Conservation (phyloP, 2,797 vertebrate genomes). For the Oryzias dopingdopingensis region DNA sequence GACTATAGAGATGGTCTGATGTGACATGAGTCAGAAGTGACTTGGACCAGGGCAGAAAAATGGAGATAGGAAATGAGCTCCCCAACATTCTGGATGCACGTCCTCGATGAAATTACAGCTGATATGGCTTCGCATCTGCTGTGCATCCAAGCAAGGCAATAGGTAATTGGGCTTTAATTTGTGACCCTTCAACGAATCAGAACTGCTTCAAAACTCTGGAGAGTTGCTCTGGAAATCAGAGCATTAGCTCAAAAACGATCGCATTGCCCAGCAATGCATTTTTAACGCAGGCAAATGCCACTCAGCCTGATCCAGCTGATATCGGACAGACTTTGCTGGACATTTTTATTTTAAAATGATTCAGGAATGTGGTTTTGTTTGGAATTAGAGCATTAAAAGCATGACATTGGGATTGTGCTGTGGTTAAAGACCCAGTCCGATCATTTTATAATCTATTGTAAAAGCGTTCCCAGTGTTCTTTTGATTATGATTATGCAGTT, state of each 20-base stretch:
- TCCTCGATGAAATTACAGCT: slow-evolving; percentile 71
- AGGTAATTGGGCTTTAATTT: slow-evolving; percentile 77
- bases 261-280: slow-evolving; percentile 38
- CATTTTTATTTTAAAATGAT: neutral
- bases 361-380: no score
- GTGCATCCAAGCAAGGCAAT: slow-evolving; percentile 71
- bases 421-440: neutral
- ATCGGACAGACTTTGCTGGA: neutral
- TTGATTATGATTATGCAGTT: no score
- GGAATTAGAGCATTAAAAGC: slow-evolving; percentile 8
- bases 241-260: slow-evolving; percentile 59
- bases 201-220: slow-evolving; percentile 37
- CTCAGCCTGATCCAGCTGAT: slow-evolving; percentile 6
- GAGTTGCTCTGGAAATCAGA: slow-evolving; percentile 61
- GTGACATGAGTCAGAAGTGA: slow-evolving; percentile 57
- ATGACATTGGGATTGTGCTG: neutral
- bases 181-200: slow-evolving; percentile 65
- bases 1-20: slow-evolving; percentile 31
- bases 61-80: slow-evolving; percentile 51
- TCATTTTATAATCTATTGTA: no score
- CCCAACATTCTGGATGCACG: slow-evolving; percentile 64
- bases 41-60: slow-evolving; percentile 49
- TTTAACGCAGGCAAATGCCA: slow-evolving; percentile 47
- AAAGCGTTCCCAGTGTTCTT: no score
- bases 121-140: slow-evolving; percentile 70